These are phyloP conservation scores for Pilophorus perplexus DNA, from an alignment of 2,888 invertebrate species.

Conservation along the genomic window DNA sequence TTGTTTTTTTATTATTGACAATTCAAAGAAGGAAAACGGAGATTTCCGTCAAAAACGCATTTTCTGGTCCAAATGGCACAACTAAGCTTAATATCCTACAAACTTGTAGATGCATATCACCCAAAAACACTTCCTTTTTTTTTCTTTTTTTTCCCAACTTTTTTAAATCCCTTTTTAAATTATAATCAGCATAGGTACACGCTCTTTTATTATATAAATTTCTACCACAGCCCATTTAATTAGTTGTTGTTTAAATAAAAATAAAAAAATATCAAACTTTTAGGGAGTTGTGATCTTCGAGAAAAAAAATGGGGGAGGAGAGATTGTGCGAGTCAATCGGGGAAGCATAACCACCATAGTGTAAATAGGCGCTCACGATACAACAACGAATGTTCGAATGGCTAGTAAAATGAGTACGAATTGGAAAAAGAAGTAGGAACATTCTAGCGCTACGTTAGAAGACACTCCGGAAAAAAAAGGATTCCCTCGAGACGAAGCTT, in stretches of 20 bases:
- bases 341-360: constrained; percentile 26
- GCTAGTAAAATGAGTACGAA: no score
- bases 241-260: constrained; percentile 45
- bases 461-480: neutral
- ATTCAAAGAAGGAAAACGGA: neutral
- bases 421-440: neutral
- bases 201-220: constrained; percentile 48
- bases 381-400: no score
- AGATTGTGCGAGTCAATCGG: constrained; percentile 24
- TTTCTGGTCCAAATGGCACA: constrained; percentile 46
- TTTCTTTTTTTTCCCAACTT: neutral
- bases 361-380: no score
- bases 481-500: neutral
- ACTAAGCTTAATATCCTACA: constrained; percentile 43
- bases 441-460: neutral
- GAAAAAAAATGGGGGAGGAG: neutral
- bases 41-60: neutral
- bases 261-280: constrained; percentile 27
- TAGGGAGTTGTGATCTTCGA: constrained; percentile 4
- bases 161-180: constrained; percentile 11
- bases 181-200: constrained; percentile 25
- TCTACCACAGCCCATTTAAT: constrained; percentile 51
- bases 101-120: constrained; percentile 46
- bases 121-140: constrained; percentile 45
- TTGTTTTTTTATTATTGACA: constrained; percentile 10